A percentile compares a stretch with the other conserved stretches of the same genome.
Conservation (phyloP, 2,888 invertebrate genomes). For the Disparrhopalites patrizii region DNA sequence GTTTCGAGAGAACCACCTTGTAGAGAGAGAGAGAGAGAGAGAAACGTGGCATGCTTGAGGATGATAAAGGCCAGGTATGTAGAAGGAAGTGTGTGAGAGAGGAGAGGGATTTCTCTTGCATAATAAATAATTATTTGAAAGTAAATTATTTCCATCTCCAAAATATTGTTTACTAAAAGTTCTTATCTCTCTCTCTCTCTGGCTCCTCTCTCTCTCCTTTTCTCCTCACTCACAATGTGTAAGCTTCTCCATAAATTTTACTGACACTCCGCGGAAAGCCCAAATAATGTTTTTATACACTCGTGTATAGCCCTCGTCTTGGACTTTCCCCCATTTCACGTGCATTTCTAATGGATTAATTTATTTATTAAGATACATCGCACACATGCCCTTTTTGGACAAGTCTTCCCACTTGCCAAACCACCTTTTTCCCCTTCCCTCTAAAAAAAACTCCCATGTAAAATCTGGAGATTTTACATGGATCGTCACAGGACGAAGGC, state of each 20-base stretch:
- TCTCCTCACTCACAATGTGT: too few species aligned
- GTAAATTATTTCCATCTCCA: constrained; percentile 22
- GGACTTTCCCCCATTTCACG: too few species aligned
- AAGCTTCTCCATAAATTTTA: constrained; percentile 22
- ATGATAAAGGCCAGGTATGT: background rate
- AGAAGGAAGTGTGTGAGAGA: background rate
- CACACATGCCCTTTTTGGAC: constrained; percentile 9
- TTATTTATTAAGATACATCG: constrained; percentile 22
- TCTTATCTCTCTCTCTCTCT: too few species aligned
- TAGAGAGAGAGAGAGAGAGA: background rate
- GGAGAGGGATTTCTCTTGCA: background rate
- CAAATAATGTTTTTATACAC: constrained; percentile 23
- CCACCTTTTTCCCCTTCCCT: too few species aligned
- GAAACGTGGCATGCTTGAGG: background rate
- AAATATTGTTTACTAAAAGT: constrained; percentile 20
- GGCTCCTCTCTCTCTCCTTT: constrained; percentile 8
- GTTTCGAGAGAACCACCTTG: too few species aligned
- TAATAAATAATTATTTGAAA: constrained; percentile 22
- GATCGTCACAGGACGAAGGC: too few species aligned
- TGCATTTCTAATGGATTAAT: constrained; percentile 15
- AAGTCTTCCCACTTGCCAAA: background rate
- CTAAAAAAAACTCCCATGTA: too few species aligned
- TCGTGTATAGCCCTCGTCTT: too few species aligned
- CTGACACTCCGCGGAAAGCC: constrained; percentile 27
- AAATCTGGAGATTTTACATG: constrained; percentile 7